Conservation (phyloP, 2,797 vertebrate genomes). For the Poeciliopsis turneri region DNA sequence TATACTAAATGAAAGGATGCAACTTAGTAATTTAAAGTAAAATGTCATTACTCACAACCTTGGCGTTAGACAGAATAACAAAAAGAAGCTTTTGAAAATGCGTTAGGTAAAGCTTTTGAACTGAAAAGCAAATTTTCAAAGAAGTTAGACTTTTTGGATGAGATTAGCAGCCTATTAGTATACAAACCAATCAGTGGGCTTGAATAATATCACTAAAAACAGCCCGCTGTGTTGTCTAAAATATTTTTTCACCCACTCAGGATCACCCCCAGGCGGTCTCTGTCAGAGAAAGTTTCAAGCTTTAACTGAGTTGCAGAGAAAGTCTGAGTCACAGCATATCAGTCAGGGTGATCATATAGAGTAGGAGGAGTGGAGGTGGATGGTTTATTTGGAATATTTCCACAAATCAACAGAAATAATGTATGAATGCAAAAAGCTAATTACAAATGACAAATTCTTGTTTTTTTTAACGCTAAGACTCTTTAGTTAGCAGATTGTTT, state of each 20-base stretch:
- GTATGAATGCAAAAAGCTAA: neutral
- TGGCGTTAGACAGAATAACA: neutral
- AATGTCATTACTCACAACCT: neutral
- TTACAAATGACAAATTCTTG: neutral
- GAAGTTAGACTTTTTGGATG: neutral
- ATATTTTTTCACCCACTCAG: neutral
- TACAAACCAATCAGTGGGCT: neutral
- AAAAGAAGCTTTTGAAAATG: neutral
- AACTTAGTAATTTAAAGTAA: neutral
- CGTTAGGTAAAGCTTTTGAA: neutral
- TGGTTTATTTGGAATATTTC: neutral
- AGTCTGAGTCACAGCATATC: conserved; percentile 3
- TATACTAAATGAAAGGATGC: neutral
- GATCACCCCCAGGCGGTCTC: neutral
- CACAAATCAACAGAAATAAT: neutral
- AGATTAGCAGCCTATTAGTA: neutral
- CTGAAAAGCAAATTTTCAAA: neutral
- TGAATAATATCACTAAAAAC: neutral
- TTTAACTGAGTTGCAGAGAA: neutral
- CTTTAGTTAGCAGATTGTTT: neutral
- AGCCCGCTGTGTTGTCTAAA: neutral
- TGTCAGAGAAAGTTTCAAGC: neutral
- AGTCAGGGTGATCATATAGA: neutral
- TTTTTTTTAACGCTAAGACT: neutral
- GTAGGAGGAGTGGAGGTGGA: neutral